Conservation (phyloP, 2,797 vertebrate genomes). For the Eulemur mongoz region DNA sequence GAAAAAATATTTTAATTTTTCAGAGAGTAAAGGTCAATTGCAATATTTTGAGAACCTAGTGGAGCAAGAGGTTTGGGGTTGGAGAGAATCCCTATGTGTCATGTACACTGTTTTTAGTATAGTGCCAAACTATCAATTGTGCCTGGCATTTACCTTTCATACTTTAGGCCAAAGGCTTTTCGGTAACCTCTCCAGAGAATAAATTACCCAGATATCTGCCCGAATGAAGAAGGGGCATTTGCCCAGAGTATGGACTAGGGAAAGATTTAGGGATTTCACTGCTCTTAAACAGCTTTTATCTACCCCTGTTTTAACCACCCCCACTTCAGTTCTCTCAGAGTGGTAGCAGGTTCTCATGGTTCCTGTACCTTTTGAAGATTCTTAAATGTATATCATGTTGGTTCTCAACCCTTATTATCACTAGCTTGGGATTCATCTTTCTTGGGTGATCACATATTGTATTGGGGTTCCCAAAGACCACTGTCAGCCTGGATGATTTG, state of each 20-base stretch:
- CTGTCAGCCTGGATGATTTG: neutral
- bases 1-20: neutral
- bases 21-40: neutral
- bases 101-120: neutral
- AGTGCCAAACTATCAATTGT: neutral
- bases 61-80: neutral
- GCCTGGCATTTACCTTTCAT: neutral
- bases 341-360: neutral
- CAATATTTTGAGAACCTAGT: neutral
- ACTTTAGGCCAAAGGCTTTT: neutral
- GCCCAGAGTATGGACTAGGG: neutral
- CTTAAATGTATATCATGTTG: neutral
- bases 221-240: neutral
- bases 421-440: neutral
- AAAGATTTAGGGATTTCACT: slow-evolving; percentile 3
- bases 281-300: neutral
- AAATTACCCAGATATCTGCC: neutral
- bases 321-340: neutral
- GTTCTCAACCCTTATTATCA: neutral
- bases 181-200: neutral
- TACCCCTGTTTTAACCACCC: neutral
- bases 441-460: neutral
- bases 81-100: neutral
- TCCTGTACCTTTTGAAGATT: slow-evolving; percentile 19
- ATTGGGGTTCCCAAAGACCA: neutral